phyloP scores from a whole-genome alignment of 2,113 vertebrate species.

The Diphyllodes magnificus region DNA sequence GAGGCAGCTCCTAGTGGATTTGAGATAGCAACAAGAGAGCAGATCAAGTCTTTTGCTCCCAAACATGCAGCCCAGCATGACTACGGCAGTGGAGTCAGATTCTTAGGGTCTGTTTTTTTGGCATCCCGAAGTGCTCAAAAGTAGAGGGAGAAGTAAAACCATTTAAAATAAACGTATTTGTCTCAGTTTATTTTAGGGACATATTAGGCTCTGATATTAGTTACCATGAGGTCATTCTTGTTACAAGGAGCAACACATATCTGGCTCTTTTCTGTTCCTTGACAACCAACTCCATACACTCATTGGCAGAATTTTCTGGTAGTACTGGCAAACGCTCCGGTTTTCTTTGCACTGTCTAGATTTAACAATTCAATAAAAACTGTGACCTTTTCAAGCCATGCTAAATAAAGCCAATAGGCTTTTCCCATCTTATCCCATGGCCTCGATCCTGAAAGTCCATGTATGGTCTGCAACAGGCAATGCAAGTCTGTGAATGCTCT shows the following conservation, averaged over 20 bases:
- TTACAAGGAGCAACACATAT: slow-evolving; percentile 32
- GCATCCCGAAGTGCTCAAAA: neutral
- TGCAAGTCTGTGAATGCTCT: neutral
- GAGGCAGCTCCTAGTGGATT: neutral
- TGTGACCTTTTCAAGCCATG: slow-evolving; percentile 30
- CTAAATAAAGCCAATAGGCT: slow-evolving; percentile 37
- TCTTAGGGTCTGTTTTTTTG: neutral
- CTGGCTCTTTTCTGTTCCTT: slow-evolving; percentile 39
- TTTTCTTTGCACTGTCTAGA: slow-evolving; percentile 40
- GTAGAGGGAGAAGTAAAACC: slow-evolving; percentile 6
- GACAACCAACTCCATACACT: slow-evolving; percentile 10
- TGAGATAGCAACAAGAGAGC: neutral
- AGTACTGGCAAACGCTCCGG: slow-evolving; percentile 19
- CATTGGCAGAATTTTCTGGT: slow-evolving; percentile 51
- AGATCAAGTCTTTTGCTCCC: neutral
- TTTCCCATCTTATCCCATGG: slow-evolving; percentile 17
- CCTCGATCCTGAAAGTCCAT: slow-evolving; percentile 34
- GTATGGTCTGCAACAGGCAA: slow-evolving; percentile 30
- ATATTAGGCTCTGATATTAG: slow-evolving; percentile 35
- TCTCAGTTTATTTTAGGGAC: slow-evolving; percentile 49
- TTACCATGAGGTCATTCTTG: slow-evolving; percentile 52
- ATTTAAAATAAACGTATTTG: neutral
- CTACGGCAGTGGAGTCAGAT: neutral
- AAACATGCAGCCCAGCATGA: neutral
- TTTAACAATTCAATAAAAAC: slow-evolving; percentile 35